Evolutionary conservation across 2,797 vertebrate genomes (phyloP), one percentile per base, ranked within the genome.

Genomic region (Pseudotriccus pelzelni): DNA sequence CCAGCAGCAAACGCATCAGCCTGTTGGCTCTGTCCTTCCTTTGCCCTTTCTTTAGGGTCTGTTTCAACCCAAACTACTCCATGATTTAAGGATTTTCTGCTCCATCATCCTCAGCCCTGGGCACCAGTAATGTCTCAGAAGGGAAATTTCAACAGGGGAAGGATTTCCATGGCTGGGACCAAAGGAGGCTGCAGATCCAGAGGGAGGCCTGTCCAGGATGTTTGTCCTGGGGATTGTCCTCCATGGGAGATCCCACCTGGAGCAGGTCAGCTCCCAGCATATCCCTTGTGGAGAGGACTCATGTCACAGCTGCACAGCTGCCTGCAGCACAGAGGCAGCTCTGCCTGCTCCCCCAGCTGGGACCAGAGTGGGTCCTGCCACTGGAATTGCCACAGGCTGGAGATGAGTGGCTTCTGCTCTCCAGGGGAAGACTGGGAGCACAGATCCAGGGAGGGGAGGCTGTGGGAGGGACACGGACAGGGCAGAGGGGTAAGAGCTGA

Each of bases 401-500:
- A 74, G 15, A 70, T 0, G 1, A 67, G 60, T 1, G 1, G 28
- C 23, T 94, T n/a, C 37, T 44, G 27, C 49, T 34, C 47, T 59
- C 37, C 47, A 36, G 19, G 11, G 28, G 36, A n/a, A 34, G 70
- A 6, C 11, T 36, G 15, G 34, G 27, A 68, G n/a, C 53, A 62
- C 10, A 75, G 32, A 47, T 11, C 5, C 5, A 0, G 1, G 10
- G 49, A 37, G 30, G 14, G 27, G n/a, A 75, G 22, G 47, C 12
- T 70, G 59, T 30, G 37, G 60, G 37, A 81, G 24, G 7, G n/a
- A 3, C 0, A 3, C 1, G 9, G 37, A 17, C 18, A 16, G 43
- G 37, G 24, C 27, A 49, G 8, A 28, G 18, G 12, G n/a, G 5
- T 22, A 39, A 43, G 0, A 0, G 34, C 16, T 62, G 46, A 37